Percentiles rank a stretch among this genome's conserved stretches.
These are phyloP conservation scores for Dendrocincla tyrannina DNA, from an alignment of 2,797 vertebrate species.

Conservation along the genomic window DNA sequence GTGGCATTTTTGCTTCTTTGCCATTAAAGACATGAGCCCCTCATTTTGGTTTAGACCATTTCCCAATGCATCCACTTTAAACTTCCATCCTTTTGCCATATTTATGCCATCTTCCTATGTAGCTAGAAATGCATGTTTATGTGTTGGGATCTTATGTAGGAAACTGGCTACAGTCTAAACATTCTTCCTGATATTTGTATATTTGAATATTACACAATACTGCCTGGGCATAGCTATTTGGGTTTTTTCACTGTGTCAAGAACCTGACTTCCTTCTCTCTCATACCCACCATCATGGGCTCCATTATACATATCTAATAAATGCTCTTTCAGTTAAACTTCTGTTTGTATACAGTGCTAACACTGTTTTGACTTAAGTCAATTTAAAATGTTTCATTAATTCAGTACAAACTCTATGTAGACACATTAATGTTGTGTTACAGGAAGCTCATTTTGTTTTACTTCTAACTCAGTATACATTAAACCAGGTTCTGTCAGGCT, in stretches of 20 bases:
- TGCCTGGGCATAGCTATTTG: background rate
- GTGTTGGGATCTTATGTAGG: background rate
- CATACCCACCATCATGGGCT: background rate
- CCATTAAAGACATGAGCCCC: background rate
- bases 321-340: conserved; percentile 3
- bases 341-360: background rate
- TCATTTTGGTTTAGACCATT: background rate
- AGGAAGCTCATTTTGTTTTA: background rate
- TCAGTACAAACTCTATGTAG: background rate
- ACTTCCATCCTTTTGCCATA: background rate
- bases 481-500: background rate
- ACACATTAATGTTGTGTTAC: background rate
- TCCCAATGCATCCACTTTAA: background rate
- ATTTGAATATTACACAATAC: background rate
- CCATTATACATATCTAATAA: background rate
- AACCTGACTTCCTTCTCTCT: background rate
- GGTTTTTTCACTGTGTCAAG: background rate
- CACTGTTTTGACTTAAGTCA: background rate
- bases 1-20: background rate
- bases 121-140: background rate
- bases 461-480: background rate
- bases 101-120: background rate
- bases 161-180: background rate
- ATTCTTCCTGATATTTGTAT: background rate
- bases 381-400: conserved; percentile 29